phyloP scores from a whole-genome alignment of 2,888 invertebrate genomes.

The Julus scandinavius region DNA sequence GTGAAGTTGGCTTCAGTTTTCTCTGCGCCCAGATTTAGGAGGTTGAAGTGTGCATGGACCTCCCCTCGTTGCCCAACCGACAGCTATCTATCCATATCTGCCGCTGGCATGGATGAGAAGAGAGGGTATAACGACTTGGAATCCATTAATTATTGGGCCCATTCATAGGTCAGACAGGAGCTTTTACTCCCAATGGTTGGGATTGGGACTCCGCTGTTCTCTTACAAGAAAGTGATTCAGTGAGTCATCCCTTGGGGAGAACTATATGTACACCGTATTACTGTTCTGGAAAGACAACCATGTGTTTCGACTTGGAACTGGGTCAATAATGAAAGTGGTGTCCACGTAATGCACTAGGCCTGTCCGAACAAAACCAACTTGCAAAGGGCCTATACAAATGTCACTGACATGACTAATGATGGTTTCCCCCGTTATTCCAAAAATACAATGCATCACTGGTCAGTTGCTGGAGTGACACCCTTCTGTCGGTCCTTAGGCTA shows the following conservation, averaged over 20 bases:
- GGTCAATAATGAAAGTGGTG: constrained; percentile 33
- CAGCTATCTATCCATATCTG: constrained; percentile 42
- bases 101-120: constrained; percentile 37
- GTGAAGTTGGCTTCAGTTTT: neutral
- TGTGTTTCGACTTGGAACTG: neutral
- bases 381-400: constrained; percentile 47
- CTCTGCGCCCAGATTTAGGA: neutral
- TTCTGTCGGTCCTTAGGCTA: neutral
- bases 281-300: constrained; percentile 5
- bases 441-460: constrained; percentile 33
- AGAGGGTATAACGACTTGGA: neutral
- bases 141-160: constrained; percentile 48
- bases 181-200: constrained; percentile 39
- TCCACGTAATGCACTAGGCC: constrained; percentile 19
- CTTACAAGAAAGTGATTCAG: constrained; percentile 18
- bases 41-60: neutral
- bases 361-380: constrained; percentile 29
- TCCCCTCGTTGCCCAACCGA: constrained; percentile 16
- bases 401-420: constrained; percentile 49
- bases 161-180: constrained; percentile 45
- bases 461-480: constrained; percentile 27
- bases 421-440: neutral
- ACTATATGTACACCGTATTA: neutral
- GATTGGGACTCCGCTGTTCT: neutral
- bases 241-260: constrained; percentile 19